These are phyloP conservation scores for Gasterosteus aculeatus DNA, from an alignment of 2,113 vertebrate genomes.

Conservation along the genomic window DNA sequence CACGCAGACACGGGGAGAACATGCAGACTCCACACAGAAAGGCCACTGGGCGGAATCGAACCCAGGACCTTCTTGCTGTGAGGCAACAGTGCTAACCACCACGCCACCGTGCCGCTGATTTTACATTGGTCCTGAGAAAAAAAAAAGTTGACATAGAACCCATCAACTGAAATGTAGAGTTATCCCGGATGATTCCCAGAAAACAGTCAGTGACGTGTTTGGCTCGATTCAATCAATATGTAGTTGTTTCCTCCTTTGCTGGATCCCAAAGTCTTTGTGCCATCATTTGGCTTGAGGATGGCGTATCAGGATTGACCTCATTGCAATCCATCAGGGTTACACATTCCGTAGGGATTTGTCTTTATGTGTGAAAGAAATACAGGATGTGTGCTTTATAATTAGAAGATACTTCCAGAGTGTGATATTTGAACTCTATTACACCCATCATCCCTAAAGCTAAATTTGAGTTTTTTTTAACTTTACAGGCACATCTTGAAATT, in stretches of 20 bases:
- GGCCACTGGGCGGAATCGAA: too few species aligned
- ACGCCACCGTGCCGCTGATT: too few species aligned
- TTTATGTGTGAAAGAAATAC: background rate
- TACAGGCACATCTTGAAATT: background rate
- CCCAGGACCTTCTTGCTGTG: too few species aligned
- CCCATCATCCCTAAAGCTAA: background rate
- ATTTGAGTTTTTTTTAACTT: background rate
- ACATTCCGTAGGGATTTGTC: conserved; percentile 22
- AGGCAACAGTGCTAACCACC: too few species aligned
- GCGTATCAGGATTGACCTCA: background rate
- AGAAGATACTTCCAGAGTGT: background rate
- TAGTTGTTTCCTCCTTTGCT: background rate
- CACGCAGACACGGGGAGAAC: too few species aligned
- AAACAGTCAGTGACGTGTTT: conserved; percentile 3
- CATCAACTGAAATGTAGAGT: background rate
- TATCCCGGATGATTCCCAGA: background rate
- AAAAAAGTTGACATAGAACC: background rate
- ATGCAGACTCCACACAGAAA: too few species aligned
- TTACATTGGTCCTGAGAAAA: background rate
- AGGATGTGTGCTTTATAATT: background rate
- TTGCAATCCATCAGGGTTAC: conserved; percentile 17
- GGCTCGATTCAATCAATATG: background rate
- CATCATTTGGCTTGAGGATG: background rate
- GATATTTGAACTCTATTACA: background rate
- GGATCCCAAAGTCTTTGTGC: background rate